Conservation (phyloP, 2,888 invertebrate species). For the Frankliniella fusca region DNA sequence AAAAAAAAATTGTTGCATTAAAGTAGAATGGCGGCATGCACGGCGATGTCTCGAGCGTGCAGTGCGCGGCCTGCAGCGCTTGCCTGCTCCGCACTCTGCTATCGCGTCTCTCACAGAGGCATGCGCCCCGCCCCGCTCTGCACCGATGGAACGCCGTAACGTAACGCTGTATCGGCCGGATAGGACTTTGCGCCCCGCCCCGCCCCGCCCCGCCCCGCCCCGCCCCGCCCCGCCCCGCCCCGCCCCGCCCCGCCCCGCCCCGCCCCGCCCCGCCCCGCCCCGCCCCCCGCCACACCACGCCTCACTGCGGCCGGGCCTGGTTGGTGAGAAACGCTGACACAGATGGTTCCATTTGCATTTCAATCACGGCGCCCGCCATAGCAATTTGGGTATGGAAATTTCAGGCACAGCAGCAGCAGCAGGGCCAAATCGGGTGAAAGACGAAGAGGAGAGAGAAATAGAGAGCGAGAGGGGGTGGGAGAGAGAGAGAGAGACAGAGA, state of each 20-base stretch:
- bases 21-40: too few relatives aligned
- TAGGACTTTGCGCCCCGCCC: neutral
- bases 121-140: too few relatives aligned
- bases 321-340: constrained; percentile 14
- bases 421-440: neutral
- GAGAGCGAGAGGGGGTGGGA: neutral
- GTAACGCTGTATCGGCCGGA: too few relatives aligned
- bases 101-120: too few relatives aligned
- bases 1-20: too few relatives aligned
- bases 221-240: neutral
- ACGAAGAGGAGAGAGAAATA: neutral
- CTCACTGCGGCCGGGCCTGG: neutral
- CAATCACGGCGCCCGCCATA: constrained; percentile 11
- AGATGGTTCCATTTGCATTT: constrained; percentile 24
- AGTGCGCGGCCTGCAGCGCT: too few relatives aligned
- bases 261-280: neutral
- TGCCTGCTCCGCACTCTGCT: too few relatives aligned
- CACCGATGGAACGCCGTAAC: too few relatives aligned
- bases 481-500: neutral
- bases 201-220: neutral
- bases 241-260: neutral
- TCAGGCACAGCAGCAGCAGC: neutral
- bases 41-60: too few relatives aligned
- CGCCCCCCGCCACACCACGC: neutral
- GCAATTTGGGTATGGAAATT: constrained; percentile 20